Evolutionary conservation across 2,888 invertebrate species (phyloP).

Genomic region (Toxonevra muliebris): DNA sequence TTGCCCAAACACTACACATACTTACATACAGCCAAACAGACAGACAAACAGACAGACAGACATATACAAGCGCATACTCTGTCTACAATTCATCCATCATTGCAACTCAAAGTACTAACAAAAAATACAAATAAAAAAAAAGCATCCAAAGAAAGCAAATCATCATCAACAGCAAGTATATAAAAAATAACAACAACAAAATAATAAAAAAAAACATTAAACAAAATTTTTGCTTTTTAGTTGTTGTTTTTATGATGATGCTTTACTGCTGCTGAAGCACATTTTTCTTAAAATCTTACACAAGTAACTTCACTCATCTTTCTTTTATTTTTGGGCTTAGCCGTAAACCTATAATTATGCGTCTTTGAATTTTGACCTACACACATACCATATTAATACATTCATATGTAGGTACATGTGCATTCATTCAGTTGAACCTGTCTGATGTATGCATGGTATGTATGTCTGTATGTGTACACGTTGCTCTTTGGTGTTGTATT

Average conservation of each 20-base stretch:
- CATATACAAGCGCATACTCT: conserved; percentile 22
- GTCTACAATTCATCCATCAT: conserved; percentile 59
- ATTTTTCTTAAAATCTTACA: conserved; percentile 12
- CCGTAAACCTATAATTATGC: conserved; percentile 57
- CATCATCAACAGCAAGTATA: neutral
- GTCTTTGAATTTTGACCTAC: conserved; percentile 52
- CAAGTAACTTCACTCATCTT: conserved; percentile 15
- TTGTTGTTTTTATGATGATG: conserved; percentile 12
- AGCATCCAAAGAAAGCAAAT: neutral
- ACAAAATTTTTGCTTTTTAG: conserved; percentile 19
- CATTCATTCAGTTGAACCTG: no score
- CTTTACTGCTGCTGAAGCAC: conserved; percentile 10
- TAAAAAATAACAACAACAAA: neutral
- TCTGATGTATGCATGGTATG: no score
- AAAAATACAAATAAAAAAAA: conserved; percentile 36
- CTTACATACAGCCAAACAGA: no score
- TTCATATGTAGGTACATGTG: no score
- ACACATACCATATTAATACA: conserved; percentile 13
- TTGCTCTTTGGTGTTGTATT: no score
- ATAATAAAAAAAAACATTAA: conserved; percentile 29
- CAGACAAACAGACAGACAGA: neutral
- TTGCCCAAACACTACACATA: neutral
- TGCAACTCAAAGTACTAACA: conserved; percentile 24
- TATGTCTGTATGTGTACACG: no score
- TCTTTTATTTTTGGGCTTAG: conserved; percentile 37